Evolutionary conservation across 2,888 invertebrate species (phyloP).

Genomic region (Scaptomyza reducta): DNA sequence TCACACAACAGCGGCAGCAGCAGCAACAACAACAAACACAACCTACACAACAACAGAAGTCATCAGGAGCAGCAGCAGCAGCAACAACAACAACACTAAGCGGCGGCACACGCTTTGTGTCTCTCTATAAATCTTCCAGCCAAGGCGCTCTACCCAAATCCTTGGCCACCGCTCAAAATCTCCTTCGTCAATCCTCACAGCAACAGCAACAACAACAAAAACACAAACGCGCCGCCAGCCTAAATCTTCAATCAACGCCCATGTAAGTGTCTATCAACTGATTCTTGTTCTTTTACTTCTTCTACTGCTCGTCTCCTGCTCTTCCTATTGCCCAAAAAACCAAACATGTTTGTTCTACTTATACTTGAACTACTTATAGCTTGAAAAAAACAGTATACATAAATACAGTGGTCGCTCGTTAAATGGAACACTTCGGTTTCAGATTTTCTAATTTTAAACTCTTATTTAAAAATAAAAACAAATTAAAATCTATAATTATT

Average conservation of each 20-base stretch:
- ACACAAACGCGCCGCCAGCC: constrained; percentile 65
- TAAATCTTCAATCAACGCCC: constrained; percentile 61
- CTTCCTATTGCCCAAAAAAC: constrained; percentile 9
- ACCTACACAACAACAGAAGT: constrained; percentile 33
- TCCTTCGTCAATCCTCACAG: constrained; percentile 48
- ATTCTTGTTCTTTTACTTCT: neutral
- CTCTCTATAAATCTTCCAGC: constrained; percentile 67
- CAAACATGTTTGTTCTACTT: constrained; percentile 48
- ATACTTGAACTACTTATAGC: constrained; percentile 51
- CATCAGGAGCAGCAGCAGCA: constrained; percentile 53
- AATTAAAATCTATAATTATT: neutral
- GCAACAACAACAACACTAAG: constrained; percentile 30
- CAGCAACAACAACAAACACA: constrained; percentile 52
- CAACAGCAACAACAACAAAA: constrained; percentile 50
- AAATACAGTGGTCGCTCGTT: constrained; percentile 13
- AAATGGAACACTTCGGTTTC: neutral
- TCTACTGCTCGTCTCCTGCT: constrained; percentile 11
- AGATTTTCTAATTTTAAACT: neutral
- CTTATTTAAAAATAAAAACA: neutral
- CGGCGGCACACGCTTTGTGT: constrained; percentile 53
- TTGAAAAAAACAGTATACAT: constrained; percentile 17
- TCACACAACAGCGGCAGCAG: constrained; percentile 68
- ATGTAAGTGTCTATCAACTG: constrained; percentile 62
- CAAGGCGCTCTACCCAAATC: constrained; percentile 69
- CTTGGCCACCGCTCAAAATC: constrained; percentile 69